Evolutionary conservation across 2,797 vertebrate species (phyloP), one percentile per base, ranked within the genome.

Genomic region (Petrocephalus schoutedeni): DNA sequence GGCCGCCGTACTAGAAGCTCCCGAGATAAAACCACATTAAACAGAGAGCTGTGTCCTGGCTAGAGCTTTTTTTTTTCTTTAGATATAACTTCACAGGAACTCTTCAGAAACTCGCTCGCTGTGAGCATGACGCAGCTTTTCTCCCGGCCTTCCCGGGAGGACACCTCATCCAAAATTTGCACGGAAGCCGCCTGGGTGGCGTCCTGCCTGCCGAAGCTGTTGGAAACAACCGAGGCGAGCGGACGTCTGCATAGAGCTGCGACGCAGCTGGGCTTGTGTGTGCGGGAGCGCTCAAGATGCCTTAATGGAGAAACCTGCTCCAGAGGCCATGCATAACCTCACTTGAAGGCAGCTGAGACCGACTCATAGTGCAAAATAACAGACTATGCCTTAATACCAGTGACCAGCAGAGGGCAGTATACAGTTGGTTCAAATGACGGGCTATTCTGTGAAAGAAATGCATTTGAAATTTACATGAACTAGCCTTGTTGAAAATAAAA

Each of bases 331-430:
- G 59, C 19, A 16, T 19, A 61, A 61, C 59, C n/a, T 61, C 16
- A 23, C 80, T 51, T 21, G 56, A 86, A 86, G 56, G 84, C 28
- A 58, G 54, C 12, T 3, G 41, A 77, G 71, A 83, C 84, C 56
- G 1, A 28, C 12, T 2, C 32, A 58, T n/a, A 59, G 19, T 86
- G 23, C 56, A 3, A 9, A 19, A 36, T 16, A 21, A 23, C 3
- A 16, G 28, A 14, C 56, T 59, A 23, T 32, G 8, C 32, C 28
- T 54, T 86, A 9, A 59, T 10, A 7, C 2, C 84, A 41, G 54
- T 41, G 16, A 89, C 91, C 94, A 92, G 92, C 80, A 92, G 93
- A 93, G 93, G 94, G 91, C 93, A 92, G 89, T 90, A 91, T 93
- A 89, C 28, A 77, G 71, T 77, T 19, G 41, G 89, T 91, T 89